Conservation (phyloP, 2,797 vertebrate genomes). For the Sebastes itinus region DNA sequence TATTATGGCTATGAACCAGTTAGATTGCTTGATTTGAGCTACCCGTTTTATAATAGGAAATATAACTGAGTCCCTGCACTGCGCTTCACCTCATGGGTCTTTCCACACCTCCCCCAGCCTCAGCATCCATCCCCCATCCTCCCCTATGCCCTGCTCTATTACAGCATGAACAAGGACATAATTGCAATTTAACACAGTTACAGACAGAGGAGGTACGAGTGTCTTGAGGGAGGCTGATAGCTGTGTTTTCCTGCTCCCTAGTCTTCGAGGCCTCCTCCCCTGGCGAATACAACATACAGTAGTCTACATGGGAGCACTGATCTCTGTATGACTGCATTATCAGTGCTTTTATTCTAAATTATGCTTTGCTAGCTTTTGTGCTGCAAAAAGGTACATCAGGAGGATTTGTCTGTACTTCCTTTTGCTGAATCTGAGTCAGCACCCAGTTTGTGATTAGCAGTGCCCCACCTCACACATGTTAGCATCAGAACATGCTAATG, state of each 20-base stretch:
- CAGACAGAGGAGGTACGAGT: constrained; percentile 38
- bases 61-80: constrained; percentile 17
- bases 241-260: constrained; percentile 4
- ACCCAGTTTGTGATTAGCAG: neutral
- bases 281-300: neutral
- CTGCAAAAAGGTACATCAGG: neutral
- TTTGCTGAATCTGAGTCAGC: neutral
- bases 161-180: constrained; percentile 67
- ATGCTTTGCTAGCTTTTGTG: neutral
- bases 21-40: neutral
- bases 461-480: constrained; percentile 14
- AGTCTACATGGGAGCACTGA: constrained; percentile 9
- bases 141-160: constrained; percentile 54
- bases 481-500: constrained; percentile 38
- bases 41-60: neutral
- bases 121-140: constrained; percentile 11
- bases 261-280: constrained; percentile 18
- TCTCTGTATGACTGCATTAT: neutral
- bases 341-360: neutral
- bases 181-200: constrained; percentile 71
- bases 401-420: neutral
- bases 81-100: constrained; percentile 26
- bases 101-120: neutral
- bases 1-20: neutral
- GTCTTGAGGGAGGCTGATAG: constrained; percentile 31